Percentiles rank a stretch among this genome's conserved stretches.
These are phyloP conservation scores for Nycticorax nycticorax DNA, from an alignment of 2,113 vertebrate species.

Conservation along the genomic window DNA sequence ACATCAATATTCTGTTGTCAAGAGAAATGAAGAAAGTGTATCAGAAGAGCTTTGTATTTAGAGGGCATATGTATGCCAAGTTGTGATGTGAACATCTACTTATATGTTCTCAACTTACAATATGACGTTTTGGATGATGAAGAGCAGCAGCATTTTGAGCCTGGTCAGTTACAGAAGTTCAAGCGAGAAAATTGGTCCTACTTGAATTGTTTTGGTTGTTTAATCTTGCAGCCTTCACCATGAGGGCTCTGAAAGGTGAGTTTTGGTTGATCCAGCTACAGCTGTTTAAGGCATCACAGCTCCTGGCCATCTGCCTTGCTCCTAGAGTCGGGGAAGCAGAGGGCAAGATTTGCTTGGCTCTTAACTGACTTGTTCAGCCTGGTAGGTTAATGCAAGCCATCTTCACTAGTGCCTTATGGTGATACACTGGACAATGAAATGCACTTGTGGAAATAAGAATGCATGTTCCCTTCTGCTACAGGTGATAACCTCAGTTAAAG, in stretches of 20 bases:
- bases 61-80: neutral
- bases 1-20: neutral
- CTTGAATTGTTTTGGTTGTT: constrained; percentile 26
- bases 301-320: neutral
- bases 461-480: neutral
- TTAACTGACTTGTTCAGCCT: neutral
- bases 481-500: neutral
- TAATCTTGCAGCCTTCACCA: constrained; percentile 4
- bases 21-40: neutral
- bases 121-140: neutral
- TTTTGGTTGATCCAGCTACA: constrained; percentile 1
- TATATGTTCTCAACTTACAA: neutral
- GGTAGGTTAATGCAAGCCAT: neutral
- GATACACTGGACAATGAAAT: neutral
- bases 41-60: neutral
- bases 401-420: neutral
- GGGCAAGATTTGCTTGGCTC: neutral
- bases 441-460: neutral
- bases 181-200: neutral
- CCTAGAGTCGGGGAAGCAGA: neutral
- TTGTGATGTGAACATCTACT: neutral
- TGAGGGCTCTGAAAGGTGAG: constrained; percentile 51
- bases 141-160: neutral
- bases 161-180: neutral
- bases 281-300: neutral